Conservation (phyloP, 2,113 vertebrate genomes). For the Hepsetus odoe region DNA sequence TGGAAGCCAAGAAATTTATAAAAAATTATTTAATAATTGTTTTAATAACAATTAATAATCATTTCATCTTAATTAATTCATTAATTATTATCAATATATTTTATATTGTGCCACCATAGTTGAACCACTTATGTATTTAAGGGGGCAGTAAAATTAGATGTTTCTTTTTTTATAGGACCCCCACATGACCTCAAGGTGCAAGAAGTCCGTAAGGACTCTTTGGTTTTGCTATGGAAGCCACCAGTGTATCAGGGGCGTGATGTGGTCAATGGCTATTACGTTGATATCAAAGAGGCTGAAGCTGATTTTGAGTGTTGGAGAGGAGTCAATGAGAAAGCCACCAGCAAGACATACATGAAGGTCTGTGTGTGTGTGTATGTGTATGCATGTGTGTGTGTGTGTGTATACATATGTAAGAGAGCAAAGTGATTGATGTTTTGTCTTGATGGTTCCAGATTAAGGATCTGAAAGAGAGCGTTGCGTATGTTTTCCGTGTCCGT, state of each 20-base stretch:
- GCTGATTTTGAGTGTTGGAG: slow-evolving; percentile 86
- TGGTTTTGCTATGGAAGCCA: slow-evolving; percentile 90
- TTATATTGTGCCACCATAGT: no score
- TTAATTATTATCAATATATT: no score
- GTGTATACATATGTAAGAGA: not conserved
- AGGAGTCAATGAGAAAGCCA: slow-evolving; percentile 86
- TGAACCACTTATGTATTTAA: no score
- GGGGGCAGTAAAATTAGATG: no score
- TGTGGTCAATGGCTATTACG: slow-evolving; percentile 87
- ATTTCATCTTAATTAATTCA: no score
- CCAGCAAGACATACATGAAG: slow-evolving; percentile 83
- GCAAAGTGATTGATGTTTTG: slow-evolving; percentile 11
- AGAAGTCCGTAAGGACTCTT: slow-evolving; percentile 86
- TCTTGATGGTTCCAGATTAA: slow-evolving; percentile 75
- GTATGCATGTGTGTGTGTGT: not conserved
- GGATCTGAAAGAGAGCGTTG: slow-evolving; percentile 80
- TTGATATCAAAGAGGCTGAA: slow-evolving; percentile 87
- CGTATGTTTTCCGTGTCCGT: slow-evolving; percentile 90
- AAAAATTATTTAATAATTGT: no score
- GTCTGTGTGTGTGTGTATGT: slow-evolving; percentile 65
- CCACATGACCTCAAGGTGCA: slow-evolving; percentile 85
- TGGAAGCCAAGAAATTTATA: no score
- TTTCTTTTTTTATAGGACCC: slow-evolving; percentile 78
- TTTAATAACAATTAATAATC: no score
- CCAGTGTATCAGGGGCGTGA: slow-evolving; percentile 90